Percentiles rank a stretch among this genome's conserved stretches.
phyloP scores from a whole-genome alignment of 2,113 vertebrate genomes.

The Callithrix jacchus region DNA sequence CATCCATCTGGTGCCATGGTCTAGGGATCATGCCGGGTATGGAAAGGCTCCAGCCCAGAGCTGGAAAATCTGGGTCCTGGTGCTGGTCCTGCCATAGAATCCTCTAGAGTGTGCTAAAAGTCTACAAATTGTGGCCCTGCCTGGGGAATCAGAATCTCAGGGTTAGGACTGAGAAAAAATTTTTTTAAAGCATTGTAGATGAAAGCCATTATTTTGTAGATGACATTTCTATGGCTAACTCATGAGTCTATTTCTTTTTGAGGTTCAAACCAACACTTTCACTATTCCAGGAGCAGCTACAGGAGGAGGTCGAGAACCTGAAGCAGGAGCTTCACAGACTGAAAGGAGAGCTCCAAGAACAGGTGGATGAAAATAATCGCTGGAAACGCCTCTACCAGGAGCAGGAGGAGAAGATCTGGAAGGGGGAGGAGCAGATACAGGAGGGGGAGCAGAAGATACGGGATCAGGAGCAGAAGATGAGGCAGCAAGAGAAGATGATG shows the following conservation, averaged over 20 bases:
- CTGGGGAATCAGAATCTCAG: not conserved
- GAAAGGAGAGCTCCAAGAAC: too few species aligned
- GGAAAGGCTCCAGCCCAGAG: too few species aligned
- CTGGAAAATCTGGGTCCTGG: too few species aligned
- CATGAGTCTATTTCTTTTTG: not conserved
- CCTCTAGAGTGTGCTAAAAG: not conserved
- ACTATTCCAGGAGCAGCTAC: not conserved
- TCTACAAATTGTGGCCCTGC: too few species aligned
- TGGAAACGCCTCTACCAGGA: conserved; percentile 86
- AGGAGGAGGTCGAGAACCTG: too few species aligned
- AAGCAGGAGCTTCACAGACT: too few species aligned
- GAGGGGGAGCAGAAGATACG: conserved; percentile 82
- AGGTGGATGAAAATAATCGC: not conserved
- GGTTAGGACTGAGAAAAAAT: not conserved
- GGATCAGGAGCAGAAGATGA: conserved; percentile 87
- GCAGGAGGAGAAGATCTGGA: conserved; percentile 83
- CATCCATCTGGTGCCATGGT: not conserved
- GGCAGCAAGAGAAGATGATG: too few species aligned
- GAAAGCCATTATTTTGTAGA: not conserved
- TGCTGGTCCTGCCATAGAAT: too few species aligned
- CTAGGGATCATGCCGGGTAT: too few species aligned
- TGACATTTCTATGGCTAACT: not conserved
- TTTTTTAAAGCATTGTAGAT: not conserved
- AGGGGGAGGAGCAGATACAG: too few species aligned
- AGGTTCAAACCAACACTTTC: not conserved